Conservation (phyloP, 2,797 vertebrate species). For the Hyperoplus lanceolatus region DNA sequence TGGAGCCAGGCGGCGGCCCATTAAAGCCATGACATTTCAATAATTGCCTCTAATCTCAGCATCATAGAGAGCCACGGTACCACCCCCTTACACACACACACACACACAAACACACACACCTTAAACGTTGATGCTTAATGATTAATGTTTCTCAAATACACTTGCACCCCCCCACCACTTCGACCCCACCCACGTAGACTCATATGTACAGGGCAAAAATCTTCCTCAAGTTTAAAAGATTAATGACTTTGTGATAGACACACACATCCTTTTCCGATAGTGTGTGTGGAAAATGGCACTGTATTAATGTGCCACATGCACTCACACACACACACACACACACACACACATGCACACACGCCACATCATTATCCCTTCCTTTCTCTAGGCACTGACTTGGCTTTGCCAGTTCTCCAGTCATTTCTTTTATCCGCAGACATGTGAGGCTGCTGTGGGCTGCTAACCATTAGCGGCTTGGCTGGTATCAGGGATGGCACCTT, state of each 20-base stretch:
- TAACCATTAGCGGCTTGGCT: constrained; percentile 54
- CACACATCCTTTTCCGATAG: background rate
- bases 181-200: constrained; percentile 9
- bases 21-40: constrained; percentile 80
- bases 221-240: constrained; percentile 2
- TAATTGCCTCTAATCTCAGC: constrained; percentile 78
- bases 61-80: constrained; percentile 61
- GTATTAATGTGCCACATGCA: constrained; percentile 12
- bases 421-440: constrained; percentile 43
- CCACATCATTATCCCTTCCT: constrained; percentile 56
- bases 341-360: constrained; percentile 6
- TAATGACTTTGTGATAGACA: constrained; percentile 6
- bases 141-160: constrained; percentile 48
- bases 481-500: constrained; percentile 57
- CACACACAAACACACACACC: constrained; percentile 26
- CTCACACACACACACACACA: background rate
- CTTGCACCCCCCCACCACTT: background rate
- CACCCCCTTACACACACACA: constrained; percentile 43
- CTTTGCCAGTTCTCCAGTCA: constrained; percentile 39
- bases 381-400: constrained; percentile 44
- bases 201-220: background rate
- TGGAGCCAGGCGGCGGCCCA: constrained; percentile 44
- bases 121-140: constrained; percentile 52
- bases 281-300: background rate
- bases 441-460: constrained; percentile 43